Evolutionary conservation across 30 jellyfish, hydroid and myxozoan genomes (phyloP), one percentile per base, ranked within the genome.

Genomic region (Aurelia aurita complex sp. Pacific): DNA sequence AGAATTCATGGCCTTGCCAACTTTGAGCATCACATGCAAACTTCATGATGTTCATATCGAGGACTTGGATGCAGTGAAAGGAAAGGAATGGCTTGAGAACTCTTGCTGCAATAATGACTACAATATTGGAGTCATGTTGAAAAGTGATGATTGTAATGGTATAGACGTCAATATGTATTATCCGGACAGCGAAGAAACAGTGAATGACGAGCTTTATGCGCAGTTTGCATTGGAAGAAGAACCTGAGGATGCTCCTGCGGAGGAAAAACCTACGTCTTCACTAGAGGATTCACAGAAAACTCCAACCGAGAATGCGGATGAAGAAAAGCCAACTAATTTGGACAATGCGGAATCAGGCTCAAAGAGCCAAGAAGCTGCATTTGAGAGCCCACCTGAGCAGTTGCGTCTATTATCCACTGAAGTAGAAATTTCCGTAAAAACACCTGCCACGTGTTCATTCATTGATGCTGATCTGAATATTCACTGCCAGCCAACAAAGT

Each of bases 161-260:
- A 14, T 40, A n/a, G 80, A 62, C 18, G 94, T 81, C 46, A 85
- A 73, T 40, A 3, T 75, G 88, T n/a, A 50, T 43, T 74, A 50
- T 67, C 77, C 33, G 4, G 97, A 66, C 2, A 15, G 68, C 12
- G 83, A 73, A 18, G 74, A 76, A 13, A 69, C 90, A 10, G 80
- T 89, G 19, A 81, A 89, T 36, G 94, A 89, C 65, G 77, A 38
- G 55, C 71, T 89, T 69, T 89, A 81, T 43, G 86, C 76, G 19
- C 66, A 64, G 29, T 89, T 89, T 69, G 93, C 86, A 35, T 38
- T 64, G 1, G 90, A 67, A 75, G 94, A 89, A n/a, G 82, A 17
- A 16, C 17, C 63, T 38, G 94, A 40, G 67, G 74, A 17, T 70
- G 75, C 62, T 63, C 70, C 71, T 35, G 87, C 19, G 67, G 85